phyloP scores from a whole-genome alignment of 2,113 vertebrate genomes.

The Lota lota region DNA sequence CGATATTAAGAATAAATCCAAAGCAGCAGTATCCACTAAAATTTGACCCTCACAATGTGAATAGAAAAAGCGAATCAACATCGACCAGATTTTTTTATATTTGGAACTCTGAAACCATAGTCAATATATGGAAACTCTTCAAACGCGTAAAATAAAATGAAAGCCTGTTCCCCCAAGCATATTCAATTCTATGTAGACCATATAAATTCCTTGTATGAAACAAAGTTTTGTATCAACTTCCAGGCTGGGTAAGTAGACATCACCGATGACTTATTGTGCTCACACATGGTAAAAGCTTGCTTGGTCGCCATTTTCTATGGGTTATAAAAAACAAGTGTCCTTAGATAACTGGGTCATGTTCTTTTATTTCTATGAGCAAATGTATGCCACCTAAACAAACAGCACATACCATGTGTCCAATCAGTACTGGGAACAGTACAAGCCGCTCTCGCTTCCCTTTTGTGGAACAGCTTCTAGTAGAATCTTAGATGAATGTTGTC shows the following conservation, averaged over 20 bases:
- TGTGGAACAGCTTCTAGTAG: conserved; percentile 16
- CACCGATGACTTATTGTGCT: conserved; percentile 29
- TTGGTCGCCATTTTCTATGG: conserved; percentile 44
- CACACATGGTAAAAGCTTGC: conserved; percentile 34
- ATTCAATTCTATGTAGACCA: no score
- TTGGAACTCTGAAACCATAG: no score
- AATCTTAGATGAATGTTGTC: conserved; percentile 25
- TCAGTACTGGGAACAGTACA: conserved; percentile 45
- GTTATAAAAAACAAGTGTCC: conserved; percentile 48
- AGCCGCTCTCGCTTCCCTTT: conserved; percentile 7
- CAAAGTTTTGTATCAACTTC: conserved; percentile 15
- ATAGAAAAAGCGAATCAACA: no score
- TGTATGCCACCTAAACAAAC: conserved; percentile 51
- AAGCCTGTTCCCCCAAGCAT: no score
- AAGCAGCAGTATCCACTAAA: no score
- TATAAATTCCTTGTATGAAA: no score
- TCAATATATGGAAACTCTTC: no score
- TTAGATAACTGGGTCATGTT: conserved; percentile 59
- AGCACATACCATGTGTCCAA: conserved; percentile 50
- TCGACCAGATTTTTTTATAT: no score
- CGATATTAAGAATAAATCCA: no score
- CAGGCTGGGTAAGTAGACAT: conserved; percentile 16
- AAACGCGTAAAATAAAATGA: no score
- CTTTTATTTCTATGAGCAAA: conserved; percentile 49
- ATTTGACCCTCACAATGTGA: no score